Conservation (phyloP, 2,113 vertebrate species). For the Hiodon alosoides region DNA sequence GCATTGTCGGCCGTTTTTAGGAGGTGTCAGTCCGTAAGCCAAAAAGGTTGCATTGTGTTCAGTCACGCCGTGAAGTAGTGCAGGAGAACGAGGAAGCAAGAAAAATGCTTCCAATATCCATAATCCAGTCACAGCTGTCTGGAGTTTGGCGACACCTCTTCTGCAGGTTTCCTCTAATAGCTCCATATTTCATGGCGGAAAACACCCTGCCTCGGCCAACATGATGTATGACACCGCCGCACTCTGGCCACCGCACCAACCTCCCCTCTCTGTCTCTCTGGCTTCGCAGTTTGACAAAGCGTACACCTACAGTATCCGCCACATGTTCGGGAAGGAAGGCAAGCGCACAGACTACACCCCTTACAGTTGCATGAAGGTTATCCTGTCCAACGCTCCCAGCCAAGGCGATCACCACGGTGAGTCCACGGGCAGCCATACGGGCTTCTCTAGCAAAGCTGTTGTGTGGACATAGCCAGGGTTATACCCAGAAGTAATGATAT, state of each 20-base stretch:
- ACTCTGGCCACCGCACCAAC: constrained; percentile 43
- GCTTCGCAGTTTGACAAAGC: constrained; percentile 88
- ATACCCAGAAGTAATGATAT: too few relatives aligned
- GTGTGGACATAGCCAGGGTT: too few relatives aligned
- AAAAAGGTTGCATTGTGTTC: not conserved
- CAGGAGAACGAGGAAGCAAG: constrained; percentile 3
- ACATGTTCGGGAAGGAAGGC: constrained; percentile 94
- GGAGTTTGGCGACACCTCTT: constrained; percentile 44
- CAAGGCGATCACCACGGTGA: constrained; percentile 96
- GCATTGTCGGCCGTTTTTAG: not conserved
- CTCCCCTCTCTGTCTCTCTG: constrained; percentile 6
- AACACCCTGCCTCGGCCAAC: constrained; percentile 49
- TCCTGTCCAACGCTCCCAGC: constrained; percentile 86
- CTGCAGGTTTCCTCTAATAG: constrained; percentile 53
- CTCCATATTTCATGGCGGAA: constrained; percentile 54
- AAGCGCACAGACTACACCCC: constrained; percentile 94
- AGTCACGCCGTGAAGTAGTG: not conserved
- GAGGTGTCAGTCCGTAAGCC: not conserved
- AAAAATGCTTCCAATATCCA: constrained; percentile 38
- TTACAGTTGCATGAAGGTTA: constrained; percentile 97
- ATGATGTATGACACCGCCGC: constrained; percentile 50
- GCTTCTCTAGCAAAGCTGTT: too few relatives aligned
- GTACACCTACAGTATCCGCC: constrained; percentile 90
- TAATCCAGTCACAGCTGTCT: constrained; percentile 51
- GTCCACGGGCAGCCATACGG: constrained; percentile 34